These are phyloP conservation scores for Hemistola chrysoprasaria DNA, from an alignment of 2,888 invertebrate genomes.

Conservation along the genomic window DNA sequence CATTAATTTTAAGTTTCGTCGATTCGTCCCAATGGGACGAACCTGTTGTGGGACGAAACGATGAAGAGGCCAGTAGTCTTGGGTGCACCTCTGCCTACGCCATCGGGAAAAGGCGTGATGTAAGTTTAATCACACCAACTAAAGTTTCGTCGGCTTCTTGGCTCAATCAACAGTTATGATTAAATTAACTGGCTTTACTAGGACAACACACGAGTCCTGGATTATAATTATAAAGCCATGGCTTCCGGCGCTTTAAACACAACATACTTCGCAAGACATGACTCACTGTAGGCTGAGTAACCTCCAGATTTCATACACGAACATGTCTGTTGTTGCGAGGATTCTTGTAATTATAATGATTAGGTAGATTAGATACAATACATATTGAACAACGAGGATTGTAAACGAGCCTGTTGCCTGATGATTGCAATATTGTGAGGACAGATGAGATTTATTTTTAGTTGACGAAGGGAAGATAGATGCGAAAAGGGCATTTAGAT, in stretches of 20 bases:
- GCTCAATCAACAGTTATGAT: neutral
- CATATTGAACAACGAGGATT: conserved; percentile 33
- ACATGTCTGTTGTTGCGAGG: conserved; percentile 16
- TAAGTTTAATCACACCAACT: too few relatives aligned
- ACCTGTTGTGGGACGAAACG: too few relatives aligned
- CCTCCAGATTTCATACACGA: conserved; percentile 41
- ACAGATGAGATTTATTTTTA: conserved; percentile 53
- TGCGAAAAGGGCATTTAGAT: conserved; percentile 52
- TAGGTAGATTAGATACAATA: conserved; percentile 35
- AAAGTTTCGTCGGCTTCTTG: too few relatives aligned
- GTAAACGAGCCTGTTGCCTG: conserved; percentile 1
- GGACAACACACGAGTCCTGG: conserved; percentile 19
- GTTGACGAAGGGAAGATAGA: conserved; percentile 51
- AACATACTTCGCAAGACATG: conserved; percentile 48
- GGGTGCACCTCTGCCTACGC: too few relatives aligned
- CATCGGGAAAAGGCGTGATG: too few relatives aligned
- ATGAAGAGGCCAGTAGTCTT: too few relatives aligned
- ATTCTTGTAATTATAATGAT: conserved; percentile 17
- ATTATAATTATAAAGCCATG: conserved; percentile 30
- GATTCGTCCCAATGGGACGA: too few relatives aligned
- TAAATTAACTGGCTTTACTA: conserved; percentile 2
- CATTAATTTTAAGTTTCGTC: too few relatives aligned
- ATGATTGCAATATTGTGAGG: conserved; percentile 8
- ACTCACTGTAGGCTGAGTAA: conserved; percentile 56
- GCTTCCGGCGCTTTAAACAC: conserved; percentile 58